Conservation (phyloP, 1,140 invertebrate species). For the Drosophila asahinai region DNA sequence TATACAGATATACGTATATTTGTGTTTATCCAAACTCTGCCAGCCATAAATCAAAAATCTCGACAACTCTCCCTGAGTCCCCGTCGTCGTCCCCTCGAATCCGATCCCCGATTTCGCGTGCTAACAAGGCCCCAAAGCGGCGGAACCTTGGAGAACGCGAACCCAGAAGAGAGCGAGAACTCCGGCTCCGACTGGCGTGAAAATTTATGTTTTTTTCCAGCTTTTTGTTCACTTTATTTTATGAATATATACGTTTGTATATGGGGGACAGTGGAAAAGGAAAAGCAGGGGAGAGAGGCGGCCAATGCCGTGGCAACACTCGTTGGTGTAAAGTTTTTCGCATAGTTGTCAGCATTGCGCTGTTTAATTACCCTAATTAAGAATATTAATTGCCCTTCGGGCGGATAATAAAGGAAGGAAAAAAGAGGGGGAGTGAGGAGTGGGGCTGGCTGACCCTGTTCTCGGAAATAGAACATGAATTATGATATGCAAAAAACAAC, state of each 20-base stretch:
- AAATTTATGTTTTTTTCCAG: slow-evolving; percentile 76
- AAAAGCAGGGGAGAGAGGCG: slow-evolving; percentile 14
- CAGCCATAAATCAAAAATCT: slow-evolving; percentile 76
- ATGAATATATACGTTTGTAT: slow-evolving; percentile 29
- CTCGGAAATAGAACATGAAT: slow-evolving; percentile 73
- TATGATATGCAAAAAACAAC: slow-evolving; percentile 71
- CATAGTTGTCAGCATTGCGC: slow-evolving; percentile 82
- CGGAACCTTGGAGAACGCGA: slow-evolving; percentile 54
- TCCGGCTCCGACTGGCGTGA: slow-evolving; percentile 50
- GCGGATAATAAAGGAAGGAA: slow-evolving; percentile 37
- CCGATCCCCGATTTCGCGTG: slow-evolving; percentile 66
- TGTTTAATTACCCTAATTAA: slow-evolving; percentile 85
- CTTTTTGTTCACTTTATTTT: slow-evolving; percentile 47
- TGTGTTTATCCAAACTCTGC: slow-evolving; percentile 45
- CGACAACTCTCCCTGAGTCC: slow-evolving; percentile 39
- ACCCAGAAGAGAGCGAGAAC: slow-evolving; percentile 25
- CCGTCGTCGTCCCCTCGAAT: slow-evolving; percentile 2
- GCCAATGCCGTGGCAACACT: slow-evolving; percentile 46
- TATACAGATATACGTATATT: slow-evolving; percentile 22
- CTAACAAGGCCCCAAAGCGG: slow-evolving; percentile 63
- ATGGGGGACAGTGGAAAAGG: slow-evolving; percentile 26
- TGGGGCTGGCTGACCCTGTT: slow-evolving; percentile 22
- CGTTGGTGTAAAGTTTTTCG: slow-evolving; percentile 62
- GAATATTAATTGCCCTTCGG: slow-evolving; percentile 83
- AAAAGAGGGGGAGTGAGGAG: background rate